Percentiles rank a stretch among this genome's conserved stretches.
These are phyloP conservation scores for Dallia pectoralis DNA, from an alignment of 2,797 vertebrate species.

Conservation along the genomic window DNA sequence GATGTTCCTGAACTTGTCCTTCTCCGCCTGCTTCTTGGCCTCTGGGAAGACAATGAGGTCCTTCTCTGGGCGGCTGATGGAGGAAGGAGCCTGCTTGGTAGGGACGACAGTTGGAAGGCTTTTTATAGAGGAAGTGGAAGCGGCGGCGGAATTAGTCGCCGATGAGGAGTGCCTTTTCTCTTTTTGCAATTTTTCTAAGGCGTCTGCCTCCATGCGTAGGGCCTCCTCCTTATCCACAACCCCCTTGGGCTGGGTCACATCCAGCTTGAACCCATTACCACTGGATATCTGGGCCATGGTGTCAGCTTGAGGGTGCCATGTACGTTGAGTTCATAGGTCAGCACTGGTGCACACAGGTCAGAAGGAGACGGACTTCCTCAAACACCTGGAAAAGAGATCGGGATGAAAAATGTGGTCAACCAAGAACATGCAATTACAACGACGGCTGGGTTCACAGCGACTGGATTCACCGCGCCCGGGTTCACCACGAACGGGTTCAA, in stretches of 20 bases:
- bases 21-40: constrained; percentile 74
- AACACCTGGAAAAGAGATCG: constrained; percentile 67
- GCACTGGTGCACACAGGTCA: constrained; percentile 24
- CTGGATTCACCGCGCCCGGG: not conserved
- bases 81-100: constrained; percentile 56
- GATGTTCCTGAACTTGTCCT: constrained; percentile 80
- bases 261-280: constrained; percentile 86
- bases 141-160: constrained; percentile 58
- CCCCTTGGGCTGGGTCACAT: constrained; percentile 81
- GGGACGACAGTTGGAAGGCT: constrained; percentile 57
- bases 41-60: constrained; percentile 98
- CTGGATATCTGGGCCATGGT: constrained; percentile 94
- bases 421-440: constrained; percentile 6
- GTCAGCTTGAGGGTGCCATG: constrained; percentile 76
- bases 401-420: constrained; percentile 28
- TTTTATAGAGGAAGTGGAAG: constrained; percentile 32
- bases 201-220: constrained; percentile 96
- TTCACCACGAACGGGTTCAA: not conserved
- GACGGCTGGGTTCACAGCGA: not conserved
- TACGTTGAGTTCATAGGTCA: constrained; percentile 57
- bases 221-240: constrained; percentile 95
- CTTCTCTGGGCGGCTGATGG: constrained; percentile 75
- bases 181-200: constrained; percentile 89
- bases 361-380: constrained; percentile 43
- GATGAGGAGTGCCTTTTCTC: constrained; percentile 74